A percentile compares a stretch with the other conserved stretches of the same genome.
phyloP scores from a whole-genome alignment of 2,888 invertebrate species.

The Therioaphis trifolii region DNA sequence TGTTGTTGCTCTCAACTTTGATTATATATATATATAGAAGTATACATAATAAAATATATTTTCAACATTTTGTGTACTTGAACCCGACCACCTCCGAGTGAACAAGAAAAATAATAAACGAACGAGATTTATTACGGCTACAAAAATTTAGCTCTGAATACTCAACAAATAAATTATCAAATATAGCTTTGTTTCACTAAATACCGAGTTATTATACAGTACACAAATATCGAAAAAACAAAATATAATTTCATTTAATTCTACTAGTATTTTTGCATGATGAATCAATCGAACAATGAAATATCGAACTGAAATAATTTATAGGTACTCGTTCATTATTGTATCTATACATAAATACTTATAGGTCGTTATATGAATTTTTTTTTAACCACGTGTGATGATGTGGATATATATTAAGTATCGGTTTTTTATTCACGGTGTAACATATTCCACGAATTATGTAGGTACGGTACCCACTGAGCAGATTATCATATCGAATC shows the following conservation, averaged over 20 bases:
- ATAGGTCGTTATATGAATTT: neutral
- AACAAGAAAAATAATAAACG: slow-evolving; percentile 40
- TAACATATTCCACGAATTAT: too few species aligned
- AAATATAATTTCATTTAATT: too few species aligned
- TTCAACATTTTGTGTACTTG: slow-evolving; percentile 6
- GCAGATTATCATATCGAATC: slow-evolving; percentile 45
- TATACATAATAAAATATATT: neutral
- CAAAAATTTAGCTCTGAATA: neutral
- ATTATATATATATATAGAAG: neutral
- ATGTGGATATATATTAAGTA: neutral
- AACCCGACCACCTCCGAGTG: too few species aligned
- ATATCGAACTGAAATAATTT: too few species aligned
- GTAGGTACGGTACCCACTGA: neutral
- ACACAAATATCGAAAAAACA: too few species aligned
- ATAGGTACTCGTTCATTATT: too few species aligned
- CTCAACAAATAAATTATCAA: too few species aligned
- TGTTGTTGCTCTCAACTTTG: neutral
- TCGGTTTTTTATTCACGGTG: slow-evolving; percentile 15
- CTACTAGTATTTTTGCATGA: too few species aligned
- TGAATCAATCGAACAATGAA: too few species aligned
- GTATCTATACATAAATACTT: neutral
- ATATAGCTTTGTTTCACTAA: too few species aligned
- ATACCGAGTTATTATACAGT: too few species aligned
- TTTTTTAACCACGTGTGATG: neutral
- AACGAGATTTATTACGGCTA: slow-evolving; percentile 15